These are phyloP conservation scores for Bilobella aurantiaca DNA, from an alignment of 1,140 invertebrate genomes.

Conservation along the genomic window DNA sequence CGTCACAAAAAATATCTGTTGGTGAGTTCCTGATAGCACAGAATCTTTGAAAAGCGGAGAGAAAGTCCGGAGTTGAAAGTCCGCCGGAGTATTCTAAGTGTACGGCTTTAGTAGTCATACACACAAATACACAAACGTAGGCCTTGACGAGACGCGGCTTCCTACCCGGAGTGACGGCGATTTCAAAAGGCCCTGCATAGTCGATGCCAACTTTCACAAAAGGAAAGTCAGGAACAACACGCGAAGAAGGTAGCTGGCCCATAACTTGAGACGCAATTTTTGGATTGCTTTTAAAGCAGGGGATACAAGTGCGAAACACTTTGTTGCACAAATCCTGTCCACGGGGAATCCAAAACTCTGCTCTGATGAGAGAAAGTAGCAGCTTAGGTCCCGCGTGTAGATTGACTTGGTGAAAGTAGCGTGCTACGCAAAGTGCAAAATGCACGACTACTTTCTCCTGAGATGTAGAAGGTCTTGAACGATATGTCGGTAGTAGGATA, in stretches of 20 bases:
- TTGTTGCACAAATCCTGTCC: not conserved
- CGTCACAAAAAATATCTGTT: slow-evolving; percentile 36
- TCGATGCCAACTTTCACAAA: not conserved
- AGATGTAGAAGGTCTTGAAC: not conserved
- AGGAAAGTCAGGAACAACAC: not conserved
- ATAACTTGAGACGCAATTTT: not conserved
- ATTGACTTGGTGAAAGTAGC: not conserved
- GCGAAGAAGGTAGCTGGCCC: not conserved
- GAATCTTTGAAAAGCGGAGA: slow-evolving; percentile 37
- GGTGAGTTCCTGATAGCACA: slow-evolving; percentile 36
- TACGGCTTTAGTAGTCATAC: slow-evolving; percentile 28
- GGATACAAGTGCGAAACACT: not conserved
- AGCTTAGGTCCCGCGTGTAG: not conserved
- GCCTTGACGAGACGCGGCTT: not conserved
- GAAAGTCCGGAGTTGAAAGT: slow-evolving; percentile 31
- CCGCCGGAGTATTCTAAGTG: slow-evolving; percentile 31
- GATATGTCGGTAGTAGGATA: not conserved
- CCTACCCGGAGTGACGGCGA: slow-evolving; percentile 6
- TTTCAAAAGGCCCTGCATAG: not conserved
- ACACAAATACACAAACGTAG: slow-evolving; percentile 34
- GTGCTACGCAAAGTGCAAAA: not conserved
- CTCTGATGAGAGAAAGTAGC: not conserved
- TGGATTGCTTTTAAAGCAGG: not conserved
- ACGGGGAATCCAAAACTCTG: slow-evolving; percentile 3
- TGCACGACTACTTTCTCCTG: not conserved